Evolutionary conservation across 2,797 vertebrate genomes (phyloP).

Genomic region (Sebastes iracundus): DNA sequence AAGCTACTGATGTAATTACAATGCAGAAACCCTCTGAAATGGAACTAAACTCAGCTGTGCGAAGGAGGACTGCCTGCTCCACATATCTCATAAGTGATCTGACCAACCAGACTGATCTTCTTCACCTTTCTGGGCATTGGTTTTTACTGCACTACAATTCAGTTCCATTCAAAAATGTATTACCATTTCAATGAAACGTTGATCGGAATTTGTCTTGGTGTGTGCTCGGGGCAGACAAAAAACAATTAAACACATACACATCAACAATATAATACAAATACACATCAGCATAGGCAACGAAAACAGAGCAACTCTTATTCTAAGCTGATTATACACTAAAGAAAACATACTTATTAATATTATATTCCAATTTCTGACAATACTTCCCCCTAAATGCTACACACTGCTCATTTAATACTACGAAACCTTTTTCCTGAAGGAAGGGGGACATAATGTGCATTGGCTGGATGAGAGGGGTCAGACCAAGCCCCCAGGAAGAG

Average conservation of each 20-base stretch:
- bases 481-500: too few relatives aligned
- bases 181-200: neutral
- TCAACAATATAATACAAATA: too few relatives aligned
- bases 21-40: neutral
- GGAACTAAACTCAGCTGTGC: neutral
- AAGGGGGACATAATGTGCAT: neutral
- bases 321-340: too few relatives aligned
- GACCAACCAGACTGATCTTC: neutral
- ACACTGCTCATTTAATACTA: too few relatives aligned
- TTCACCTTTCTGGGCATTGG: neutral
- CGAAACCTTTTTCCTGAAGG: neutral
- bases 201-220: neutral
- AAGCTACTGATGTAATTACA: conserved; percentile 16
- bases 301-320: too few relatives aligned
- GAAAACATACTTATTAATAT: too few relatives aligned
- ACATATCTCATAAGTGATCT: neutral
- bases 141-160: neutral
- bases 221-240: neutral
- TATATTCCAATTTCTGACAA: too few relatives aligned
- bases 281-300: too few relatives aligned
- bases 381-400: too few relatives aligned
- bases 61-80: neutral
- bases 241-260: neutral
- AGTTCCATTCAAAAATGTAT: neutral
- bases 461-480: neutral